phyloP scores from a whole-genome alignment of 64 coral and sea anemone species.

The Catalaphyllia jardinei region DNA sequence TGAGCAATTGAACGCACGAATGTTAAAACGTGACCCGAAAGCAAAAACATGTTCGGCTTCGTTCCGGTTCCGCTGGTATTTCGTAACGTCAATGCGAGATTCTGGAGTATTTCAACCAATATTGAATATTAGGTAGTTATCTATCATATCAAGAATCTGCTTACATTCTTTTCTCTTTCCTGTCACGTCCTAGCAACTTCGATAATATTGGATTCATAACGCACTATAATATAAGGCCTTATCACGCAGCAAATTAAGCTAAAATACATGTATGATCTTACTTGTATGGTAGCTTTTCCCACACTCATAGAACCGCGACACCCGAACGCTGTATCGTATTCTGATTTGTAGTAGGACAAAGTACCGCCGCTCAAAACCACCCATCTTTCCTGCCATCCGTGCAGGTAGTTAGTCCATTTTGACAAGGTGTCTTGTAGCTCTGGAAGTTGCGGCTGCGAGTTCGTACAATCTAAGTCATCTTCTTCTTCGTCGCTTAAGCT shows the following conservation, averaged over 20 bases:
- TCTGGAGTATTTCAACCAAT: background rate
- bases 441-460: conserved; percentile 66
- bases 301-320: conserved; percentile 96
- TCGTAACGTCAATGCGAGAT: background rate
- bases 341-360: conserved; percentile 96
- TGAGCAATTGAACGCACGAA: no score
- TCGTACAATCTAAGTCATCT: conserved; percentile 68
- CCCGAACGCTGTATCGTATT: conserved; percentile 93
- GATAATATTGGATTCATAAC: conserved; percentile 4
- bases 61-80: background rate
- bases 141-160: background rate
- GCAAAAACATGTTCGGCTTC: no score
- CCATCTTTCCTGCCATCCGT: conserved; percentile 99
- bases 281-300: conserved; percentile 91
- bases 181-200: background rate
- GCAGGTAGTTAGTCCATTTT: conserved; percentile 99
- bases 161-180: background rate
- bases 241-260: background rate
- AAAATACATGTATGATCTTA: no score
- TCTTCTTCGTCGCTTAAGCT: conserved; percentile 97
- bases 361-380: conserved; percentile 89
- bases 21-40: no score
- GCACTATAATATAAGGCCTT: background rate
- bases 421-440: conserved; percentile 90
- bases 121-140: background rate